Evolutionary conservation across 2,888 invertebrate genomes (phyloP), one percentile per base, ranked within the genome.

Genomic region (Disparrhopalites patrizii): DNA sequence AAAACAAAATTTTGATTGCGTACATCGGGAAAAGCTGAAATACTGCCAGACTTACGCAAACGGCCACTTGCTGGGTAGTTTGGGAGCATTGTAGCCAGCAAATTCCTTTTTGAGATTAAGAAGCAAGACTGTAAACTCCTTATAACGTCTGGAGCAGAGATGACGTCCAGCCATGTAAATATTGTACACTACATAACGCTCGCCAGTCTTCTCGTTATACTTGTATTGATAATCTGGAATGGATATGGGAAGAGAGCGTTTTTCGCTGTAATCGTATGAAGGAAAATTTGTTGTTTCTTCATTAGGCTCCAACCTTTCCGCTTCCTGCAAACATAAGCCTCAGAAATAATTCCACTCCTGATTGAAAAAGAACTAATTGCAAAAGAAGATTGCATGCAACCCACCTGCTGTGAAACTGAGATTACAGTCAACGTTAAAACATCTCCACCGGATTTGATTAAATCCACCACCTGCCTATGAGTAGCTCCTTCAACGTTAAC

Each of bases 121-220:
- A 78, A 97, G 92, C 69, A 98, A 82, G 73, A 89, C 89, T 8
- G 93, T 87, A 80, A 98, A 99, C 82, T 99, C 99, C 68, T 95
- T 85, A 80, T 98, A 99, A 40, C 99, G 84, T 58, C 98, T 84
- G 57, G 97, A 97, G 81, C 99, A 99, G 62, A 99, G 83, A 79
- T 98, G 98, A 36, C 98, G 83, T 0, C 98, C 98, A 5, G 99
- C 98, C 97, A 99, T 98, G 81, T 99, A 96, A 70, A 99, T 96
- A 79, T 98, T 98, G 82, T 93, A 99, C 3, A 85, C 94, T 75
- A 96, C 94, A 82, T 87, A 97, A 75, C 91, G 88, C 76, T 97
- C 91, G 60, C 92, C 92, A 74, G 88, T 87, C 74, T 90, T 83
- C 78, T 93, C 92, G 70, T 93, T 85, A 60, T 74, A 72, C 61